Evolutionary conservation across 2,888 invertebrate species (phyloP).

Genomic region (Salpingus planirostris): DNA sequence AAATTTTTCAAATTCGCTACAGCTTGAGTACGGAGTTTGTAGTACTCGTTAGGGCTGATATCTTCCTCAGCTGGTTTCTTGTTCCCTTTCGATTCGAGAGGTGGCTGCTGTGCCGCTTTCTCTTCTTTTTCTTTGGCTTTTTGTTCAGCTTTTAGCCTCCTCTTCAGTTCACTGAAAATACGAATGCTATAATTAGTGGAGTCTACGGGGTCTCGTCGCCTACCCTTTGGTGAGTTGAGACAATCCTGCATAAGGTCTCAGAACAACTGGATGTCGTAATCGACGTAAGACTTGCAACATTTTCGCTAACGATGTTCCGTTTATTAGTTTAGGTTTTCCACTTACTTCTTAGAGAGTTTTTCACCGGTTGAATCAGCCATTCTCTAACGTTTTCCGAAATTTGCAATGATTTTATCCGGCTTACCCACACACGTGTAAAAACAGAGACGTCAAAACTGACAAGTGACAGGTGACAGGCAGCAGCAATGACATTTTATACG

Average conservation of each 20-base stretch:
- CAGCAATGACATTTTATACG: too few species aligned
- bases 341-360: constrained; percentile 34
- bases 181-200: constrained; percentile 11
- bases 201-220: constrained; percentile 15
- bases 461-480: too few species aligned
- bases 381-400: too few species aligned
- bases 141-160: constrained; percentile 84
- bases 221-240: constrained; percentile 29
- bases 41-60: constrained; percentile 92
- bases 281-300: constrained; percentile 8
- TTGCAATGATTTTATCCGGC: too few species aligned
- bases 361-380: constrained; percentile 29
- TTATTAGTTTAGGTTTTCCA: constrained; percentile 15
- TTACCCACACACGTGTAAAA: too few species aligned
- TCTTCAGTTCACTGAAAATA: constrained; percentile 75
- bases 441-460: too few species aligned
- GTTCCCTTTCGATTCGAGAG: constrained; percentile 19
- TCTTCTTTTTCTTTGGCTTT: constrained; percentile 81
- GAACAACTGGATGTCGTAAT: constrained; percentile 13
- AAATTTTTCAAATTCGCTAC: constrained; percentile 73
- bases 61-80: constrained; percentile 58
- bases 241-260: too few species aligned
- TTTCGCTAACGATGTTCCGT: constrained; percentile 22
- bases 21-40: constrained; percentile 72
- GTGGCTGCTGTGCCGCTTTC: constrained; percentile 36